These are phyloP conservation scores for Radopholus similis DNA, from an alignment of 1,140 invertebrate genomes.

Conservation along the genomic window DNA sequence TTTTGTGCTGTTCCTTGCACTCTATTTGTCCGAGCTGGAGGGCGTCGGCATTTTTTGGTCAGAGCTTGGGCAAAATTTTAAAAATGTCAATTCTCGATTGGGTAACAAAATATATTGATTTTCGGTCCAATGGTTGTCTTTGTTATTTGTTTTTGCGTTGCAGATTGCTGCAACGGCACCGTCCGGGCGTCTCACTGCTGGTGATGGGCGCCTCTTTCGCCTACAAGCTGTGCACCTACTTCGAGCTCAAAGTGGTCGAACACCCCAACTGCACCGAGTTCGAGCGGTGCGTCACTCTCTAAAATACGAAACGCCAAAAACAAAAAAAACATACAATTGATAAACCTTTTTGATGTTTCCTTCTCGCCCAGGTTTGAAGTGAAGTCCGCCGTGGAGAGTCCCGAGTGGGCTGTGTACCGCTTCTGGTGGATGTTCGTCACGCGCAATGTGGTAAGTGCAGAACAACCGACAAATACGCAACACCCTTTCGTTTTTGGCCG, in stretches of 20 bases:
- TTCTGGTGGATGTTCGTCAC: slow-evolving; percentile 58
- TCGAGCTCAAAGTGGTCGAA: slow-evolving; percentile 47
- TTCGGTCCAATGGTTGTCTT: slow-evolving; percentile 3
- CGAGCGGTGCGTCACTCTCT: slow-evolving; percentile 2
- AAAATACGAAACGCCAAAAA: not conserved
- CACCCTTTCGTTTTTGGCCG: too few species aligned
- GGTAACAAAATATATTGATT: slow-evolving; percentile 17
- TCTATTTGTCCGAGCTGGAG: slow-evolving; percentile 27
- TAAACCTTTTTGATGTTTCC: not conserved
- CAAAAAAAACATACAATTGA: slow-evolving; percentile 24
- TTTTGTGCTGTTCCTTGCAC: slow-evolving; percentile 20
- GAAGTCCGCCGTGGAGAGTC: not conserved
- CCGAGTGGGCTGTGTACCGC: slow-evolving; percentile 18
- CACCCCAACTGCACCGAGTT: slow-evolving; percentile 46
- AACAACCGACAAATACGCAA: too few species aligned
- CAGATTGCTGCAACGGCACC: slow-evolving; percentile 50
- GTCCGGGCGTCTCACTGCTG: slow-evolving; percentile 37
- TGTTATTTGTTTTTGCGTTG: slow-evolving; percentile 25
- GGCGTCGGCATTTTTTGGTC: slow-evolving; percentile 10
- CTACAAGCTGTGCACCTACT: slow-evolving; percentile 56
- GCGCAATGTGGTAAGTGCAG: slow-evolving; percentile 37
- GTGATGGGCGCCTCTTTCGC: slow-evolving; percentile 38
- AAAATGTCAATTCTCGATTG: slow-evolving; percentile 24
- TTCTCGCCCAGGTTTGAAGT: not conserved
- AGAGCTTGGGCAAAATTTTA: too few species aligned